phyloP scores from a whole-genome alignment of 1,140 invertebrate species.

The Camponotus floridanus region DNA sequence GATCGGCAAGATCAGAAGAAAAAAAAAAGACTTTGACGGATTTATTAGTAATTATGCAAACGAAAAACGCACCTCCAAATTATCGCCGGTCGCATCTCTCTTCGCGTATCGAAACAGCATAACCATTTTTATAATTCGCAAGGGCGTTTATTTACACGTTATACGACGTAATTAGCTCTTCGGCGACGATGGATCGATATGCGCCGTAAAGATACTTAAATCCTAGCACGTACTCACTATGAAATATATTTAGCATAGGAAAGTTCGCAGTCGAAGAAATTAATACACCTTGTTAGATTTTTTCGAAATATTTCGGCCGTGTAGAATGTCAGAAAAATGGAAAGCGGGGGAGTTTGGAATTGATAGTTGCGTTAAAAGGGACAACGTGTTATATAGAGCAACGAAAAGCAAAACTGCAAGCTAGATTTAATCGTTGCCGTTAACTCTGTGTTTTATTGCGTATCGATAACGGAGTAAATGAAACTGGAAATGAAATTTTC shows the following conservation, averaged over 20 bases:
- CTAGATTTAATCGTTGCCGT: background rate
- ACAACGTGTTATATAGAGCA: background rate
- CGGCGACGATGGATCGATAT: background rate
- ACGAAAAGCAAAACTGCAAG: background rate
- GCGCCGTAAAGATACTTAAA: slow-evolving; percentile 17
- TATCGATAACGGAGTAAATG: background rate
- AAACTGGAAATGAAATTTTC: background rate
- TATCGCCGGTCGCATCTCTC: background rate
- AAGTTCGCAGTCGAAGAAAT: background rate
- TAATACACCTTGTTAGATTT: background rate
- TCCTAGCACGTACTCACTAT: background rate
- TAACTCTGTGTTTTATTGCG: background rate
- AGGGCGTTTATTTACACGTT: slow-evolving; percentile 44
- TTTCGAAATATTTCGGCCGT: background rate
- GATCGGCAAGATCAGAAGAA: background rate
- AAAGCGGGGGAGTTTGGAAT: background rate
- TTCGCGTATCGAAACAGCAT: slow-evolving; percentile 28
- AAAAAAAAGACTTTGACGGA: background rate
- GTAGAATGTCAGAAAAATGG: background rate
- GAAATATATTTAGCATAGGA: slow-evolving; percentile 30
- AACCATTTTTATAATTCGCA: slow-evolving; percentile 37
- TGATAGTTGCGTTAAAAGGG: background rate
- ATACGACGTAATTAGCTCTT: slow-evolving; percentile 29
- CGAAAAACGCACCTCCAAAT: background rate
- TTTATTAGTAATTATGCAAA: background rate